These are phyloP conservation scores for Ashinkailepas kermadecensis DNA, from an alignment of 2,888 invertebrate species.

Conservation along the genomic window DNA sequence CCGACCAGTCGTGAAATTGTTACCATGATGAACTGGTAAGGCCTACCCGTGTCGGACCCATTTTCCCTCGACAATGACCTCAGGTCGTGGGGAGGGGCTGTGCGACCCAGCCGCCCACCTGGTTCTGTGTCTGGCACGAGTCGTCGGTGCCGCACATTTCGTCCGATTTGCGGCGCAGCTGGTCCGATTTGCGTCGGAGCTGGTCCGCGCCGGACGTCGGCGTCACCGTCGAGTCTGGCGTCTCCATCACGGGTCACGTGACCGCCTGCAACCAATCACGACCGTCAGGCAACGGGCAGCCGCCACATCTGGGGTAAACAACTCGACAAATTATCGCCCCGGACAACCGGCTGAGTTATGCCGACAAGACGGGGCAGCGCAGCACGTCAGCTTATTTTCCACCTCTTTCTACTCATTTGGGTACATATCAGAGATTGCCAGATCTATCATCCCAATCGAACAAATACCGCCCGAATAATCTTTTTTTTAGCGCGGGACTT, in stretches of 20 bases:
- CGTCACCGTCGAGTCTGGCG: background rate
- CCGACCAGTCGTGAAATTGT: background rate
- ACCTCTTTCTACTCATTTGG: too few species aligned
- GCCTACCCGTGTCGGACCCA: background rate
- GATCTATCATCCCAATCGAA: too few species aligned
- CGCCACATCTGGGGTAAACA: background rate
- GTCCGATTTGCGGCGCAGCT: background rate
- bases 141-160: background rate
- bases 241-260: conserved; percentile 10
- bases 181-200: too few species aligned
- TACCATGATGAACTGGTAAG: background rate
- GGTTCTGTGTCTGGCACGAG: background rate
- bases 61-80: background rate
- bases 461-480: too few species aligned
- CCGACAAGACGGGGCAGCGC: too few species aligned
- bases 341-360: too few species aligned
- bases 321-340: background rate
- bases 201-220: background rate
- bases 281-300: background rate
- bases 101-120: background rate
- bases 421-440: too few species aligned
- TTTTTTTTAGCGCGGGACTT: too few species aligned
- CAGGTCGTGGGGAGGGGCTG: background rate
- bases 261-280: conserved; percentile 1
- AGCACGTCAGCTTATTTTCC: too few species aligned